These are phyloP conservation scores for Globicephala melas DNA, from an alignment of 2,113 vertebrate genomes.

Conservation along the genomic window DNA sequence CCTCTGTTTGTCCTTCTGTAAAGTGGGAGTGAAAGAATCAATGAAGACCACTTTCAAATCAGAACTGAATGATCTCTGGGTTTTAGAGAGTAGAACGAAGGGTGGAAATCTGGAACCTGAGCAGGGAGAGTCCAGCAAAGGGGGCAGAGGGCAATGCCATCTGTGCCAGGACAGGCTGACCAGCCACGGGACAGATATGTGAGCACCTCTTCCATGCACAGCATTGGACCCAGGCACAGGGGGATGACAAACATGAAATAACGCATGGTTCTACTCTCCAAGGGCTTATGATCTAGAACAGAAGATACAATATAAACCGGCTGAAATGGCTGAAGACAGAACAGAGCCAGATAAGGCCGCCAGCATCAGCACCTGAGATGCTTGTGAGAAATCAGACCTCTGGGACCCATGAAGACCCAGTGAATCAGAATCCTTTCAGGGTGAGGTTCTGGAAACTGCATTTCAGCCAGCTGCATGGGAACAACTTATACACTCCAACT, in stretches of 20 bases:
- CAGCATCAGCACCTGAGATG: not conserved
- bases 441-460: not conserved
- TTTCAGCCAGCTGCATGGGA: not conserved
- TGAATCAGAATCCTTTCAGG: not conserved
- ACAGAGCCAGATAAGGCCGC: not conserved
- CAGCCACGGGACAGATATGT: not conserved
- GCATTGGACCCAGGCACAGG: not conserved
- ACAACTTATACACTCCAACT: not conserved
- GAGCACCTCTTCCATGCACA: not conserved
- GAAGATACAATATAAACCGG: not conserved
- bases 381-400: not conserved
- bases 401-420: not conserved
- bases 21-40: not conserved
- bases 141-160: not conserved
- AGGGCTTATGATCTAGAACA: not conserved
- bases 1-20: not conserved
- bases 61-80: not conserved
- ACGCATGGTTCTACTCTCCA: not conserved
- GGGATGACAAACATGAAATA: not conserved
- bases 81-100: accelerated
- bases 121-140: not conserved
- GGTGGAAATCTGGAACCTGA: not conserved
- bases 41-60: not conserved
- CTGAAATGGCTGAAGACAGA: not conserved
- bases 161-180: not conserved